phyloP scores from a whole-genome alignment of 2,888 invertebrate species.

The Agonopterix arenella region DNA sequence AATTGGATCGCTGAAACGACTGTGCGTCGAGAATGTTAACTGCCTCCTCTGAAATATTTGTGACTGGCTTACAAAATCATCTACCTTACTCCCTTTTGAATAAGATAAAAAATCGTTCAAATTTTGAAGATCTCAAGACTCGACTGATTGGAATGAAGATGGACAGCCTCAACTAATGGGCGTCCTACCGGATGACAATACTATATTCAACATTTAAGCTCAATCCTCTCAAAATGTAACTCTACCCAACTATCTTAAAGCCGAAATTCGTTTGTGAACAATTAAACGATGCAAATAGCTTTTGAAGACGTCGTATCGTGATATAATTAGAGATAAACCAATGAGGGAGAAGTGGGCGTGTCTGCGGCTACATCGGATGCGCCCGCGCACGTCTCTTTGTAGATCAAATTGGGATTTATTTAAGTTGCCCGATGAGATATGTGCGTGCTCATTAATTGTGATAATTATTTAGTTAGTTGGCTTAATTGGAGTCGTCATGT shows the following conservation, averaged over 20 bases:
- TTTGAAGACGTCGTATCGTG: slow-evolving; percentile 38
- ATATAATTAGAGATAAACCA: slow-evolving; percentile 71
- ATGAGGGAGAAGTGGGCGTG: slow-evolving; percentile 57
- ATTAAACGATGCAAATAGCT: slow-evolving; percentile 73
- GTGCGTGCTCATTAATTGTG: slow-evolving; percentile 65
- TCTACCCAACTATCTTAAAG: slow-evolving; percentile 16
- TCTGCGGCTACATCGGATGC: slow-evolving; percentile 27
- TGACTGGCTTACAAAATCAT: neutral
- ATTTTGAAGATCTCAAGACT: slow-evolving; percentile 23
- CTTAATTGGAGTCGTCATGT: slow-evolving; percentile 66
- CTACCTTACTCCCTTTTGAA: neutral
- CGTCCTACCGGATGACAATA: slow-evolving; percentile 68
- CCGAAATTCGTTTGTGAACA: slow-evolving; percentile 16
- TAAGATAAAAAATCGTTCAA: neutral
- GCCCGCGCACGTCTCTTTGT: slow-evolving; percentile 40
- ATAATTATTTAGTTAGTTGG: slow-evolving; percentile 72
- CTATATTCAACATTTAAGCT: slow-evolving; percentile 39
- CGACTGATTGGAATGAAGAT: slow-evolving; percentile 65
- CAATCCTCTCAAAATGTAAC: slow-evolving; percentile 9
- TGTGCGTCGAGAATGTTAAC: slow-evolving; percentile 57
- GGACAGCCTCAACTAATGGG: slow-evolving; percentile 68
- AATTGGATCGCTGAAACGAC: slow-evolving; percentile 61
- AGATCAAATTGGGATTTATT: slow-evolving; percentile 65
- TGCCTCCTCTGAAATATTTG: slow-evolving; percentile 33
- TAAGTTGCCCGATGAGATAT: slow-evolving; percentile 56